Percentiles rank a stretch among this genome's conserved stretches.
Evolutionary conservation across 2,113 vertebrate genomes (phyloP).

Genomic region (Axis porcinus): DNA sequence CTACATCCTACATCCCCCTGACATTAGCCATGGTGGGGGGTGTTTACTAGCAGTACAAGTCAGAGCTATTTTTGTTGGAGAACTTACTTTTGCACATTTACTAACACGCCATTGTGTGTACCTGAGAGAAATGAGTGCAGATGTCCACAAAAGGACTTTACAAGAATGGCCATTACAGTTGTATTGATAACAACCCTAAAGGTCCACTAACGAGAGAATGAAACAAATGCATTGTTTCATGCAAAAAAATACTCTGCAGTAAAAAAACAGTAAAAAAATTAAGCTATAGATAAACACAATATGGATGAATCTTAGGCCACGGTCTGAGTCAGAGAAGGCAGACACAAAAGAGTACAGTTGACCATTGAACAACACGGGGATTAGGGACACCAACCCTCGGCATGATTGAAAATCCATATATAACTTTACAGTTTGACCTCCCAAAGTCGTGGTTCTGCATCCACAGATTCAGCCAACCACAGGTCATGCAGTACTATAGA

Average conservation of each 20-base stretch:
- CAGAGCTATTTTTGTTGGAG: neutral
- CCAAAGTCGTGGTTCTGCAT: neutral
- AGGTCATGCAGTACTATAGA: neutral
- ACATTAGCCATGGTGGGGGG: neutral
- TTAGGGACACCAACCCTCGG: neutral
- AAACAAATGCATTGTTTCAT: neutral
- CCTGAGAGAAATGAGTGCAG: neutral
- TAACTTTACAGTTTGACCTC: neutral
- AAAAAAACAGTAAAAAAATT: too few relatives aligned
- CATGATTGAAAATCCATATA: neutral
- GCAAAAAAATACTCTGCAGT: neutral
- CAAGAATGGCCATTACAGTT: neutral
- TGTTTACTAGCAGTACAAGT: neutral
- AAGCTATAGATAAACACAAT: neutral
- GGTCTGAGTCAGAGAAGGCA: neutral
- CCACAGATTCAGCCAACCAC: neutral
- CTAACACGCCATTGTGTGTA: neutral
- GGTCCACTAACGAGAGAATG: neutral
- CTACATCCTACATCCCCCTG: neutral
- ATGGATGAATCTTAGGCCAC: neutral
- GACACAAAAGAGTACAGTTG: neutral
- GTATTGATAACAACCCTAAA: conserved; percentile 17
- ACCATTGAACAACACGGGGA: neutral
- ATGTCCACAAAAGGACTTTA: neutral
- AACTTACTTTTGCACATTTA: neutral